Evolutionary conservation across 2,113 vertebrate species (phyloP), one percentile per base, ranked within the genome.

Genomic region (Brachyhypopomus occidentalis): DNA sequence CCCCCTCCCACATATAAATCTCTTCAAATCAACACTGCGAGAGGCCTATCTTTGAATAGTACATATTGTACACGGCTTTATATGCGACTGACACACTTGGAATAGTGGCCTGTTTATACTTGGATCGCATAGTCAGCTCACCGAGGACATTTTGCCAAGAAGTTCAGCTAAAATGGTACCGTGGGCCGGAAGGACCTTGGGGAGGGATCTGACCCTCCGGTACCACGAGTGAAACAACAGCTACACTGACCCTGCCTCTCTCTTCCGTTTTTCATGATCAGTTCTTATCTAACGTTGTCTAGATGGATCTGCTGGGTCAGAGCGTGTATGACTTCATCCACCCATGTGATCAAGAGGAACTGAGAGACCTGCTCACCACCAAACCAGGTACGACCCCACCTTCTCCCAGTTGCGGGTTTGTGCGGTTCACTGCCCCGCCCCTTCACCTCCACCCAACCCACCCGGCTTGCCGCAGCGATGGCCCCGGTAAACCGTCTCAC

Each of bases 261-360:
- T n/a, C n/a, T n/a, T n/a, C n/a, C n/a, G n/a, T 82, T 25, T 25
- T 34, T 20, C 20, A 30, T 72, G 62, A n/a, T 23, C 12, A 4
- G 55, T 56, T 80, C 4, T 81, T 69, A 30, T 80, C 19, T 66
- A 34, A 11, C 59, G 62, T 52, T 82, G 7, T 78, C 58, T 89
- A 97, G 96, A 87, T 97, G 87, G 95, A 96, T 88, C 90, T 97
- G 80, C 93, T 96, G 0, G 95, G 95, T 2, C 96, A 97, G 83
- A 96, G 90, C 17, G 80, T 96, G 41, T 96, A 95, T 60, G 95
- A 97, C 77, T 96, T 94, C 58, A 86, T 96, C 74, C 95, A 97
- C 83, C 95, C 95, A 2, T 96, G 95, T 12, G 96, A 97, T 79
- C 94, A 96, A 74, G 95, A 97, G 87, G 95, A 97, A 86, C 91